phyloP scores from a whole-genome alignment of 2,113 vertebrate species.

The Pandion haliaetus region DNA sequence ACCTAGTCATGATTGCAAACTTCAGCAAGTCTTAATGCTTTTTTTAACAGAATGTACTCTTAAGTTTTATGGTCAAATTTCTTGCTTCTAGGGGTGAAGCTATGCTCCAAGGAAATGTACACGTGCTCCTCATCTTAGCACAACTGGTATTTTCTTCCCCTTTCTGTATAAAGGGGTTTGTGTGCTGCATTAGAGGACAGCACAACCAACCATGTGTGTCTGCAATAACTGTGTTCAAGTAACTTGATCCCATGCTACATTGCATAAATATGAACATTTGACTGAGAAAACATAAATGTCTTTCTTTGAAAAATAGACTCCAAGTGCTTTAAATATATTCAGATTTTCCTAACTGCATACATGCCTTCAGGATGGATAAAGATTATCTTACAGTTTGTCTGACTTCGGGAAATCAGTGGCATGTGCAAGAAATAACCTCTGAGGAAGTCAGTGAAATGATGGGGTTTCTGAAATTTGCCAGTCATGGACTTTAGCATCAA shows the following conservation, averaged over 20 bases:
- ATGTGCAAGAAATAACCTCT: not conserved
- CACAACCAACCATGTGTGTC: not conserved
- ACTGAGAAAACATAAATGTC: not conserved
- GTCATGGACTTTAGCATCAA: not conserved
- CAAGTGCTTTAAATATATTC: not conserved
- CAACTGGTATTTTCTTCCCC: not conserved
- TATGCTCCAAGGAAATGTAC: not conserved
- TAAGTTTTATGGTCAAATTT: not conserved
- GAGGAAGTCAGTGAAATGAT: not conserved
- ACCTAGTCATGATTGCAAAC: not conserved
- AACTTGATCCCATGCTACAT: not conserved
- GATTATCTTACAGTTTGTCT: not conserved
- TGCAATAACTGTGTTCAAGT: not conserved
- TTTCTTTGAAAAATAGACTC: not conserved
- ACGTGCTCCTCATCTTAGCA: not conserved
- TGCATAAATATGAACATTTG: not conserved
- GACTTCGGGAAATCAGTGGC: not conserved
- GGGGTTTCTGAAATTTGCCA: not conserved
- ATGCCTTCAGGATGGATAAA: not conserved
- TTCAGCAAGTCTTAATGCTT: rapidly evolving
- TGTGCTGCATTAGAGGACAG: not conserved
- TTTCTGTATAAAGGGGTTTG: not conserved
- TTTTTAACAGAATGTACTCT: not conserved
- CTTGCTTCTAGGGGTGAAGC: not conserved
- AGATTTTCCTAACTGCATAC: not conserved